Percentiles rank a stretch among this genome's conserved stretches.
phyloP scores from a whole-genome alignment of 2,113 vertebrate species.

The Gobiocypris rarus region DNA sequence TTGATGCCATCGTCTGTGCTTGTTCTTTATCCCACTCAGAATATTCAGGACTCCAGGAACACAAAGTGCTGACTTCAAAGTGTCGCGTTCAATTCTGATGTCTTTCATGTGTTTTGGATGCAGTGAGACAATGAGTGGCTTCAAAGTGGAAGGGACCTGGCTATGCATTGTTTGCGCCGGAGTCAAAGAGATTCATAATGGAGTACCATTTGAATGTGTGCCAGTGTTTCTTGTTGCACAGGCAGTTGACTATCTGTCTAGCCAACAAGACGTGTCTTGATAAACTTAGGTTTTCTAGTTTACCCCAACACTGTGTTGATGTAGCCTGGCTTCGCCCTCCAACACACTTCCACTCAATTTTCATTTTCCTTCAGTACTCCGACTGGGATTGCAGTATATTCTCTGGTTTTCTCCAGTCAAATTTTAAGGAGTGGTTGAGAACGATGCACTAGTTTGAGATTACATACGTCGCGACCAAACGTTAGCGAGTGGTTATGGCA shows the following conservation, averaged over 20 bases:
- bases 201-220: constrained; percentile 68
- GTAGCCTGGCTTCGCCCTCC: too few species aligned
- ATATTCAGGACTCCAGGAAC: constrained; percentile 38
- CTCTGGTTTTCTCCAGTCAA: too few species aligned
- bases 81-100: constrained; percentile 42
- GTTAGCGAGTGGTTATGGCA: too few species aligned
- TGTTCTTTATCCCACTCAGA: constrained; percentile 19
- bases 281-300: not conserved
- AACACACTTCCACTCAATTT: too few species aligned
- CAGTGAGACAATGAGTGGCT: constrained; percentile 64
- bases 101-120: constrained; percentile 69
- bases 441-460: too few species aligned
- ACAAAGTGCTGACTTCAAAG: constrained; percentile 69
- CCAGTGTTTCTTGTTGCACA: constrained; percentile 44
- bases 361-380: too few species aligned
- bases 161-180: constrained; percentile 51
- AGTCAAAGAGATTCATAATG: constrained; percentile 55
- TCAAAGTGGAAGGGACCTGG: constrained; percentile 69
- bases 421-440: too few species aligned
- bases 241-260: too few species aligned
- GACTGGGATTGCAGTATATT: too few species aligned
- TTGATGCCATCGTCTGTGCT: not conserved
- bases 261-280: not conserved
- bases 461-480: too few species aligned
- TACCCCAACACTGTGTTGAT: not conserved